Base-by-base conservation (phyloP, 2,113 vertebrate genomes). In the Alethe diademata region DNA sequence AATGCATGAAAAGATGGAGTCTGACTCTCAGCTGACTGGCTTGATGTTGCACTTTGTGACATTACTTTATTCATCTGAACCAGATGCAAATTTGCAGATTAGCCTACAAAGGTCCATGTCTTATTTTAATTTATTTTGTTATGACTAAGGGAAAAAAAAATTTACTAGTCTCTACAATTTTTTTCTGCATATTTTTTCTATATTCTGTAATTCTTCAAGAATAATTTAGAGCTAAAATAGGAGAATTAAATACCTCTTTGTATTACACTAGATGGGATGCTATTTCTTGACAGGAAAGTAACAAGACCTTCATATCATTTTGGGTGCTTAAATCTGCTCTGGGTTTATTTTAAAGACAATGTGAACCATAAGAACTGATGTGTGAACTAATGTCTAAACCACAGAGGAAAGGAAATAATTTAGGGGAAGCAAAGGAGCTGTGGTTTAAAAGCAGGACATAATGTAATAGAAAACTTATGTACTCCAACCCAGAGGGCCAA, bases 221-320 rank as follows among this genome's bases (percentile, higher is more conserved):
- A 64, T 69, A 65, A 42, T 42, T 88, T 65, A 47, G 33, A 33
- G 8, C 8, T 76, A 76, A 69, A 84, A 50, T 54, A 19, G 5
- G 11, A 73, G 29, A 5, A 40, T 2, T 0, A 16, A 73, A 35
- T 61, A 23, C 18, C 16, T 43, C 26, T 58, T 89, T 0, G 0
- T 42, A 33, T 33, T 51, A 33, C 19, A 38, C 8, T 33, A 53
- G 12, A 38, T 51, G 3, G 8, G 16, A 56, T 58, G 19, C 1
- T 62, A 12, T 61, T 64, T 78, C 70, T 58, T 58, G 6, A 86
- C 40, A 74, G 19, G 14, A 88, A 66, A 53, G 19, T 22, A 5
- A 36, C 40, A 40, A 28, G 11, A 75, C 17, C 14, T 67, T 45
- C 29, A 40, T 12, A 28, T 54, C 11, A 40, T 90, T 74, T 74